A percentile compares a stretch with the other conserved stretches of the same genome.
These are phyloP conservation scores for Protonemura montana DNA, from an alignment of 2,888 invertebrate species.

Conservation along the genomic window DNA sequence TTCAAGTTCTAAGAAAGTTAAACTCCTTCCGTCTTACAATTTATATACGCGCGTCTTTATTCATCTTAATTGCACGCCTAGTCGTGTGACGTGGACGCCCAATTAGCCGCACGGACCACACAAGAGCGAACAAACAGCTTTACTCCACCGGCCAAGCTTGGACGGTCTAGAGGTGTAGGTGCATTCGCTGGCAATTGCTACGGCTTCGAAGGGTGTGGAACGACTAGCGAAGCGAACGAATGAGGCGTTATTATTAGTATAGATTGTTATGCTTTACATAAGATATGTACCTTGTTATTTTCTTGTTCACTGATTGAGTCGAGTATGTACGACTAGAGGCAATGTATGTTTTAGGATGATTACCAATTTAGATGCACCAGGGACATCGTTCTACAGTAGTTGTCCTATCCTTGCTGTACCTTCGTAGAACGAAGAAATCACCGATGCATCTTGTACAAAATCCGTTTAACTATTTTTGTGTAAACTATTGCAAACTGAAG, in stretches of 20 bases:
- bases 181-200: not conserved
- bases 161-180: not conserved
- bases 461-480: too few relatives aligned
- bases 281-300: not conserved
- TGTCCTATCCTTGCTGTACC: not conserved
- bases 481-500: too few relatives aligned
- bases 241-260: not conserved
- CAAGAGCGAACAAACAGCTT: not conserved
- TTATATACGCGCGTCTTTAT: constrained; percentile 7
- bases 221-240: not conserved
- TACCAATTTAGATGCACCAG: not conserved
- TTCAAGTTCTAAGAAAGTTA: constrained; percentile 19
- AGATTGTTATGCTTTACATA: not conserved
- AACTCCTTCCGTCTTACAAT: constrained; percentile 9
- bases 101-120: constrained; percentile 26
- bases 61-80: not conserved
- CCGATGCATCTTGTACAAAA: too few relatives aligned
- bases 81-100: constrained; percentile 22
- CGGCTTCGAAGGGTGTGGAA: not conserved
- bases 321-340: not conserved
- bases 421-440: too few relatives aligned
- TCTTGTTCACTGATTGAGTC: not conserved
- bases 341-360: not conserved
- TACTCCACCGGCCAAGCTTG: too few relatives aligned
- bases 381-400: not conserved